Conservation (phyloP, 2,113 vertebrate species). For the Anolis sagrei region DNA sequence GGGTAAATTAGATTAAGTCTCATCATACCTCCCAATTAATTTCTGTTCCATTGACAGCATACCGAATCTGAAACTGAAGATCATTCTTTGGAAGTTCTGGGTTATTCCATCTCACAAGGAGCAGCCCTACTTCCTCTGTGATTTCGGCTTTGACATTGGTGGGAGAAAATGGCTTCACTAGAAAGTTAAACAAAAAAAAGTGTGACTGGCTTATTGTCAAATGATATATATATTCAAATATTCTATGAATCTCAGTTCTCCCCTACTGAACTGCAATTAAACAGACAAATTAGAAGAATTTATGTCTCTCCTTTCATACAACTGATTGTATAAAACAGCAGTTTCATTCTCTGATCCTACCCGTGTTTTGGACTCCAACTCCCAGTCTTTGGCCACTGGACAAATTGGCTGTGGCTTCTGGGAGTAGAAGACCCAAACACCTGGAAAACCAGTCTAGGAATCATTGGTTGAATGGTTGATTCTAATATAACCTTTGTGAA, state of each 20-base stretch:
- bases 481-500: not conserved
- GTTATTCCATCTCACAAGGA: conserved; percentile 83
- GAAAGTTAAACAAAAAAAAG: conserved; percentile 36
- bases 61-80: conserved; percentile 85
- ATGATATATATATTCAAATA: not conserved
- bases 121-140: conserved; percentile 74
- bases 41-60: conserved; percentile 61
- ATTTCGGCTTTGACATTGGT: conserved; percentile 79
- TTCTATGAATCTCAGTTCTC: not conserved
- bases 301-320: too few relatives aligned
- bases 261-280: not conserved
- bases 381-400: too few relatives aligned
- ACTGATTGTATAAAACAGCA: not conserved
- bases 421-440: too few relatives aligned
- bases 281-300: not conserved
- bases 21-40: conserved; percentile 83
- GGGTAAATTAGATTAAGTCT: not conserved
- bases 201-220: not conserved
- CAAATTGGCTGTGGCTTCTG: too few relatives aligned
- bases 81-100: conserved; percentile 75
- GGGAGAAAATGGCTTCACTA: conserved; percentile 89
- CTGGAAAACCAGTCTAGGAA: too few relatives aligned
- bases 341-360: too few relatives aligned
- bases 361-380: too few relatives aligned
- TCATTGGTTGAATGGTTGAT: not conserved